Evolutionary conservation across 2,113 vertebrate genomes (phyloP).

Genomic region (Sorex araneus): DNA sequence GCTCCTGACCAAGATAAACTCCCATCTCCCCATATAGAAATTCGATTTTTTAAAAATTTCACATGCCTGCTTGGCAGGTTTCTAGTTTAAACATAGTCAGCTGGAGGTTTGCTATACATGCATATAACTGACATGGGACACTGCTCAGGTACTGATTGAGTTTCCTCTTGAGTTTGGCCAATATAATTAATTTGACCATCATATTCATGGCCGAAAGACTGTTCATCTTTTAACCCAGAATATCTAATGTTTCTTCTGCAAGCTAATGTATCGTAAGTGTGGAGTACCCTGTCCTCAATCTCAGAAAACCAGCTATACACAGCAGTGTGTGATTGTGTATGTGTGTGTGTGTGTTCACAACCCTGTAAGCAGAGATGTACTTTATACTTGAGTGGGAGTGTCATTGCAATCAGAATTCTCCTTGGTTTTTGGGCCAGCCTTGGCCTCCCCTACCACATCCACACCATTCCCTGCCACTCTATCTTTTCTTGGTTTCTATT

Average conservation of each 20-base stretch:
- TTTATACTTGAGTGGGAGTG: neutral
- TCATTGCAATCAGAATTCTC: neutral
- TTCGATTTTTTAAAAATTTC: neutral
- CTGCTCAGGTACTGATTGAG: conserved; percentile 16
- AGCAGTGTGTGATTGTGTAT: neutral
- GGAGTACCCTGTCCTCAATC: neutral
- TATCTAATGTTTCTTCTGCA: conserved; percentile 37
- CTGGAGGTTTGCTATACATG: neutral
- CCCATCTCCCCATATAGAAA: neutral
- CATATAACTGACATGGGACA: conserved; percentile 23
- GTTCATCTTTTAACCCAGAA: neutral
- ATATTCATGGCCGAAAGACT: neutral
- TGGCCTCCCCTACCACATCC: neutral
- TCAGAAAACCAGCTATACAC: neutral
- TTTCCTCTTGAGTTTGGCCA: conserved; percentile 63
- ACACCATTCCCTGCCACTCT: neutral
- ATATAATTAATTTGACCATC: neutral
- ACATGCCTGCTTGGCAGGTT: conserved; percentile 38
- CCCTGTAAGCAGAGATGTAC: neutral
- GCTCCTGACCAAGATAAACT: conserved; percentile 32
- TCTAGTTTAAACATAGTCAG: conserved; percentile 19
- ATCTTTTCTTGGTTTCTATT: conserved; percentile 53
- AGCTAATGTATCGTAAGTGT: conserved; percentile 21
- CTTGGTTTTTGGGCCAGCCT: neutral
- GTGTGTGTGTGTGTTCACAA: neutral